Base-by-base conservation (phyloP, 2,888 invertebrate species). In the Geophilus truncorum region DNA sequence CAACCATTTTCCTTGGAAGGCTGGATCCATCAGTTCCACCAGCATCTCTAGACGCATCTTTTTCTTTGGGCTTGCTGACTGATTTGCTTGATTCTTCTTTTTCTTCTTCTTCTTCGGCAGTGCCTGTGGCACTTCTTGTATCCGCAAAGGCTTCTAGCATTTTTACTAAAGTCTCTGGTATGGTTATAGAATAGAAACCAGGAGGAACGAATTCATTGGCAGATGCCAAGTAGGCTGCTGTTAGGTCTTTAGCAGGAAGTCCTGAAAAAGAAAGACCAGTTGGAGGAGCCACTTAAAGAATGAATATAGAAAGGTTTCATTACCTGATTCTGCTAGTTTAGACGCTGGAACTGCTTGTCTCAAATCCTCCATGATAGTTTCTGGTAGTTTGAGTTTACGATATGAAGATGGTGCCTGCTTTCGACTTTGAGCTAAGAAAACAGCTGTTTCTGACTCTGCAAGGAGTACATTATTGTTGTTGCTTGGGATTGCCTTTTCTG, bases 291-390 rank as follows among this genome's bases (percentile, higher is more conserved):
- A n/a, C n/a, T 21, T 21, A 40, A 30, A 77, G 15, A 15, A 28
- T 34, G 25, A 77, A 30, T 18, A 30, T 30, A 36, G 21, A 10
- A 6, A 21, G 21, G 2, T 1, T 9, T 25, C 28, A 12, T 45
- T 45, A 79, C 79, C 80, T 34, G 80, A 21, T 15, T 80, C 80
- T 12, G 70, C 75, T 25, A 80, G 25, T 40, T 76, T 76, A 3
- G 70, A 34, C 10, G 57, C 30, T 76, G 80, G 80, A 34, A 80
- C 23, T 34, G 80, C 80, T 75, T 80, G 80, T 18, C 80, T 7
- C 15, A 80, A 36, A 80, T 76, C 76, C 25, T 80, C 80, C 80
- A 80, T 80, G 12, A 80, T 40, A 4, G 80, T 75, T 70, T 80
- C 80, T 21, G 80, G 80, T 12, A 80, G 10, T 34, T 36, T 23